phyloP scores from a whole-genome alignment of 2,888 invertebrate genomes.

The Tribolium freemani region DNA sequence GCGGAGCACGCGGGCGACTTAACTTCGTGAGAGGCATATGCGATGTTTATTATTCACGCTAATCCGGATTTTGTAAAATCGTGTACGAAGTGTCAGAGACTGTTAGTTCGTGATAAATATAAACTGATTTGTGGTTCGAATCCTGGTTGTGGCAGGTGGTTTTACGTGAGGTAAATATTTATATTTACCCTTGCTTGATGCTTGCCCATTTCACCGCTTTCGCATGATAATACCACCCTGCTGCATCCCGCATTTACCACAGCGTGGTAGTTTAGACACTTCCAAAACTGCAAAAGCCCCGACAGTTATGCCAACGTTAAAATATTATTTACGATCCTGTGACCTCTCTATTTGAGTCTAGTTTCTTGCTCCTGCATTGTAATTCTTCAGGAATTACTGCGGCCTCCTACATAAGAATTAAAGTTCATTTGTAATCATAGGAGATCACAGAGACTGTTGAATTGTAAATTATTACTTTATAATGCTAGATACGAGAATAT shows the following conservation, averaged over 20 bases:
- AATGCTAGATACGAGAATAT: conserved; percentile 18
- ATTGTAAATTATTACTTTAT: conserved; percentile 40
- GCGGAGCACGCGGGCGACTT: conserved; percentile 62
- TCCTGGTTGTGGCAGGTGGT: conserved; percentile 64
- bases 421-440: conserved; percentile 42
- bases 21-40: conserved; percentile 60
- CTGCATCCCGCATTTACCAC: conserved; percentile 38
- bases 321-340: conserved; percentile 5
- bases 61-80: conserved; percentile 58
- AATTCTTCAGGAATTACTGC: conserved; percentile 25
- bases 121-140: conserved; percentile 59
- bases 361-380: conserved; percentile 26
- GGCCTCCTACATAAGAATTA: conserved; percentile 40
- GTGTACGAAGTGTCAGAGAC: conserved; percentile 60
- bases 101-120: conserved; percentile 57
- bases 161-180: conserved; percentile 65
- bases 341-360: conserved; percentile 7
- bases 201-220: conserved; percentile 31
- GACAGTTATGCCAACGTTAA: conserved; percentile 5
- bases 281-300: background rate
- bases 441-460: conserved; percentile 31
- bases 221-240: conserved; percentile 42
- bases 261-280: background rate
- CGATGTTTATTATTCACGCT: conserved; percentile 64
- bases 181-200: conserved; percentile 55